A percentile compares a stretch with the other conserved stretches of the same genome.
Evolutionary conservation across 2,888 invertebrate species (phyloP).

Genomic region (Lapara coniferarum): DNA sequence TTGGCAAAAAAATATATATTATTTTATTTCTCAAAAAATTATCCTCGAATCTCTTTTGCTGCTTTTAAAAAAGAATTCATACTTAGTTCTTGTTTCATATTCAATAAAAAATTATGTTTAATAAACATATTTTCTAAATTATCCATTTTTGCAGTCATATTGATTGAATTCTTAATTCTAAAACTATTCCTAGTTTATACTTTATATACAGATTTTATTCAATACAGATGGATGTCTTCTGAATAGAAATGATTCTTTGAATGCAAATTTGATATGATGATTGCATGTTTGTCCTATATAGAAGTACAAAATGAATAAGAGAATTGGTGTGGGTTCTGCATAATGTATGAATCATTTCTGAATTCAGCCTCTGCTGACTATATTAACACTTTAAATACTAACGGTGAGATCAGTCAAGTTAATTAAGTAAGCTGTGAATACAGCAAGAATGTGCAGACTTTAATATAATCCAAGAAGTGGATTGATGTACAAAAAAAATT

Average conservation of each 20-base stretch:
- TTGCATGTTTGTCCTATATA: constrained; percentile 18
- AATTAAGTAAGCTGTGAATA: not conserved
- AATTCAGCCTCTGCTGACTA: not conserved
- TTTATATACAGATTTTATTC: not conserved
- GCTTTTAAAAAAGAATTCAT: too few species aligned
- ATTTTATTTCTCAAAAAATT: not conserved
- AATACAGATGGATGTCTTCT: constrained; percentile 1
- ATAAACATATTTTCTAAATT: too few species aligned
- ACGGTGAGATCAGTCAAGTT: not conserved
- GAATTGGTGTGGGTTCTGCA: constrained; percentile 18
- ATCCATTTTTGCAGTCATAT: too few species aligned
- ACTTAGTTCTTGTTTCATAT: too few species aligned
- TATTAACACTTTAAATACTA: constrained; percentile 3
- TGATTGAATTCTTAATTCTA: too few species aligned
- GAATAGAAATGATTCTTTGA: constrained; percentile 9
- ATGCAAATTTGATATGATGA: constrained; percentile 11
- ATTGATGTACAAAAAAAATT: too few species aligned
- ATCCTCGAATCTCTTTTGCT: too few species aligned
- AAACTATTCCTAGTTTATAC: not conserved
- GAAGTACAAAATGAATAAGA: constrained; percentile 10
- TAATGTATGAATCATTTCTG: constrained; percentile 18
- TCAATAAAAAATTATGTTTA: too few species aligned
- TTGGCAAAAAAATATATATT: not conserved
- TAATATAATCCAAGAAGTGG: too few species aligned
- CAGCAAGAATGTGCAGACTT: not conserved